Conservation (phyloP, 2,113 vertebrate species). For the Sardina pilchardus region DNA sequence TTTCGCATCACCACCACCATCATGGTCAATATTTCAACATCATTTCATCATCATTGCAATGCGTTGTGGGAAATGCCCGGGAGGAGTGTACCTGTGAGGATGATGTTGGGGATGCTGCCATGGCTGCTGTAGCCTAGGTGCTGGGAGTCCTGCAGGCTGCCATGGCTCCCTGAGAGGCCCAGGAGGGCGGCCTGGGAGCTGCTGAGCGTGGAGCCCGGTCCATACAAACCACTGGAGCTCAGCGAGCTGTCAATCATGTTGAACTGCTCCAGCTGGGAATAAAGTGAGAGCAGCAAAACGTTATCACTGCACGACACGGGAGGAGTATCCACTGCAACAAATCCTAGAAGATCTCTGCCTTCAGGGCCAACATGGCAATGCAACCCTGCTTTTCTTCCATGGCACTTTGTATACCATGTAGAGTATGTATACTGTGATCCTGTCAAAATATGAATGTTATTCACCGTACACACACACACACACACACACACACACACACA, state of each 20-base stretch:
- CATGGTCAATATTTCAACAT: neutral
- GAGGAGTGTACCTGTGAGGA: conserved; percentile 87
- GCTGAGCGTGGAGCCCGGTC: conserved; percentile 92
- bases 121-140: conserved; percentile 88
- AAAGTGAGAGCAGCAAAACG: conserved; percentile 23
- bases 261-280: conserved; percentile 87
- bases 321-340: neutral
- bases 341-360: neutral
- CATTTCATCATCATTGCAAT: neutral
- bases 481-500: too few species aligned
- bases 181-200: conserved; percentile 97
- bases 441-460: too few species aligned
- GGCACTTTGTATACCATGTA: neutral
- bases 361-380: neutral
- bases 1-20: neutral
- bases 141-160: conserved; percentile 84
- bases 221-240: conserved; percentile 89
- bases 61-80: neutral
- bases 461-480: too few species aligned
- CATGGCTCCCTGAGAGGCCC: conserved; percentile 88
- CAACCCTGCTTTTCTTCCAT: neutral
- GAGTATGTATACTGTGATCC: too few species aligned
- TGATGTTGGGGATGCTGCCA: conserved; percentile 96
- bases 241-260: conserved; percentile 93
- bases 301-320: neutral